Conservation (phyloP, 2,888 invertebrate genomes). For the Harpalus rubripes region DNA sequence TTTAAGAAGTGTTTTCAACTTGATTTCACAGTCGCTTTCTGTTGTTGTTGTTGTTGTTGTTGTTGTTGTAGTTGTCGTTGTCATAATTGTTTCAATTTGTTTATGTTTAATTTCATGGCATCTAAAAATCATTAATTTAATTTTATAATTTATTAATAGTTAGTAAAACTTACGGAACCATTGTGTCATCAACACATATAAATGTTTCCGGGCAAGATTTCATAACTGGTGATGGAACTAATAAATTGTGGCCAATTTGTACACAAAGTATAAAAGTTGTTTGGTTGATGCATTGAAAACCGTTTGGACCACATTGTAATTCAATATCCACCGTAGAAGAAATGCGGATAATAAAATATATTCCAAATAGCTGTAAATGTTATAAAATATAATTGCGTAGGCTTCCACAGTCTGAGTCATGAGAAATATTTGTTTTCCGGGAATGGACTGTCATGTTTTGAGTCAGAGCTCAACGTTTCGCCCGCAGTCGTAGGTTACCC, state of each 20-base stretch:
- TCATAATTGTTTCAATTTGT: too few relatives aligned
- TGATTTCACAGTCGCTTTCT: too few relatives aligned
- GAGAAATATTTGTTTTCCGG: too few relatives aligned
- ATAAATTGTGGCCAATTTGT: conserved; percentile 35
- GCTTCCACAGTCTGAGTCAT: too few relatives aligned
- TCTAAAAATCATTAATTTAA: conserved; percentile 3
- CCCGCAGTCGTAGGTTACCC: too few relatives aligned
- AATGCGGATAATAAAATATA: neutral
- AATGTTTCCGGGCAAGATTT: neutral
- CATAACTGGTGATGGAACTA: conserved; percentile 38
- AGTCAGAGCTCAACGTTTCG: too few relatives aligned
- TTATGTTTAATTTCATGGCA: neutral
- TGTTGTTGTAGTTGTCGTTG: too few relatives aligned
- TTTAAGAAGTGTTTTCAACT: too few relatives aligned
- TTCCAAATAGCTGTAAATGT: neutral
- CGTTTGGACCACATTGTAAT: conserved; percentile 24
- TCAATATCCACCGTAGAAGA: conserved; percentile 3
- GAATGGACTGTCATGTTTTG: too few relatives aligned
- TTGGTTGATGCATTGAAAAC: conserved; percentile 54
- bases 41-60: too few relatives aligned
- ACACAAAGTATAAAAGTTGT: conserved; percentile 47
- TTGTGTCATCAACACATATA: neutral
- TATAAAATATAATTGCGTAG: too few relatives aligned
- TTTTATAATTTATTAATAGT: neutral
- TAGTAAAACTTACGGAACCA: conserved; percentile 40